These are phyloP conservation scores for Chrysolina haemoptera DNA, from an alignment of 2,888 invertebrate species.

Conservation along the genomic window DNA sequence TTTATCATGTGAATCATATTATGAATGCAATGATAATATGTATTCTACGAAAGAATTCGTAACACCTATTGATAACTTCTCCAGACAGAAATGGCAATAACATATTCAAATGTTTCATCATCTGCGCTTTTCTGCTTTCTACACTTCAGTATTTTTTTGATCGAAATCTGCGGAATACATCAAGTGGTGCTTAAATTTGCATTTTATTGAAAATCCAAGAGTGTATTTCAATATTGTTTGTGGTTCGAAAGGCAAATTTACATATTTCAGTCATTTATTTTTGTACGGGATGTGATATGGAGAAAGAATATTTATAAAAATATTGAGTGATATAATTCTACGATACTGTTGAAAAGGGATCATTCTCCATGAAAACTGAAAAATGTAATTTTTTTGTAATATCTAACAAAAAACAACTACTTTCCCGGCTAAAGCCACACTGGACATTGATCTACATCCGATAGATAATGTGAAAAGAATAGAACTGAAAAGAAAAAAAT, in stretches of 20 bases:
- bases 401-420: too few relatives aligned
- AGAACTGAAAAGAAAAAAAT: too few relatives aligned
- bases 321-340: background rate
- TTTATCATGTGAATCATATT: too few relatives aligned
- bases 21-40: too few relatives aligned
- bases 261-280: slow-evolving; percentile 55
- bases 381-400: too few relatives aligned
- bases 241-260: slow-evolving; percentile 63
- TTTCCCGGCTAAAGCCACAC: too few relatives aligned
- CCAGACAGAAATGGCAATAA: background rate
- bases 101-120: slow-evolving; percentile 19
- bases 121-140: background rate
- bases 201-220: slow-evolving; percentile 66
- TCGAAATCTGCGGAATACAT: slow-evolving; percentile 57
- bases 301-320: background rate
- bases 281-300: background rate
- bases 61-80: too few relatives aligned
- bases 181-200: slow-evolving; percentile 65
- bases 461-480: too few relatives aligned
- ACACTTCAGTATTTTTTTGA: slow-evolving; percentile 29
- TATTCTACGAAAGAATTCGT: too few relatives aligned
- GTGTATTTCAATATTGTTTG: slow-evolving; percentile 66
- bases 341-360: background rate
- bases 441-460: too few relatives aligned
- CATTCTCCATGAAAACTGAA: too few relatives aligned